Base-by-base conservation (phyloP, 2,888 invertebrate species). In the Ormyrus rosae region DNA sequence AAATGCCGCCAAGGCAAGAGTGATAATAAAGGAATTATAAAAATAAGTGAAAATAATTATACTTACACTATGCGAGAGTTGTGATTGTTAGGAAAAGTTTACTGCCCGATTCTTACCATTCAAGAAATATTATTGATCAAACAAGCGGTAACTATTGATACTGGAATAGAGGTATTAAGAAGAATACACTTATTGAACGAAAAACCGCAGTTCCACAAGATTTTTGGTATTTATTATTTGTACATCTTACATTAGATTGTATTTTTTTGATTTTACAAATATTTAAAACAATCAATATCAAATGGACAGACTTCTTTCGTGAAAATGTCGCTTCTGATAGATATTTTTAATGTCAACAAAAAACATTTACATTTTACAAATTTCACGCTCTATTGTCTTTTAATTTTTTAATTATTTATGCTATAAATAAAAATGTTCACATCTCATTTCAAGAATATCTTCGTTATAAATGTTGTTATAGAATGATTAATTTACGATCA, bases 181-280 rank as follows among this genome's bases (percentile, higher is more conserved):
- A 50, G 10, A 51, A n/a, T 34, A 9, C 5, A 19, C 4, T 46
- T 34, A 34, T 34, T 34, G 34, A 34, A 34, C 4, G 34, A 34
- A 34, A 4, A 34, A 34, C 34, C 34, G 34, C 34, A 34, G 34
- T 74, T 58, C 64, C 69, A 68, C 63, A 64, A 63, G 58, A 67
- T 19, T 74, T 69, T 55, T 19, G 55, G 51, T 79, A 79, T 79
- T 79, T 73, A 74, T 79, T 79, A 46, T 69, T 79, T 74, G 64
- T 69, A 79, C 74, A 73, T 64, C 55, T 56, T 69, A 69, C 63
- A 74, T 53, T 11, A 46, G 61, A 51, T 53, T 72, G 13, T 68
- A 67, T 68, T 45, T 48, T 69, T 69, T 67, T 72, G 53, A 46
- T 61, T 63, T 63, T 69, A 69, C 46, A 63, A 73, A 74, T 11